Base-by-base conservation (phyloP, 2,888 invertebrate genomes). In the Syrista parreyssii region DNA sequence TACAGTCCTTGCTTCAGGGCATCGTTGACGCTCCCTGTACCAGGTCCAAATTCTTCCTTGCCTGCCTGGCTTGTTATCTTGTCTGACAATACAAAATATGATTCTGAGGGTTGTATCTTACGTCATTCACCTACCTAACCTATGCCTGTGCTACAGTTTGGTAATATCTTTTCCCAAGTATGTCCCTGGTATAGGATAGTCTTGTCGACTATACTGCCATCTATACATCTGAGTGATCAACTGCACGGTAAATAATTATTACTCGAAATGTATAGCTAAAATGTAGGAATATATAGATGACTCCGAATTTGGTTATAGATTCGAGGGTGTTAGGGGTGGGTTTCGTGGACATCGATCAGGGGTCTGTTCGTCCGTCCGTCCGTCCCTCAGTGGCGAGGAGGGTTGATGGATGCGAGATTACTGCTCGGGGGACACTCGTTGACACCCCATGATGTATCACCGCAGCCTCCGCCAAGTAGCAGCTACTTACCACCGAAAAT, bases 351-450 rank as follows among this genome's bases (percentile, higher is more conserved):
- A 90, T 91, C 91, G 90, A 90, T 91, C 90, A 90, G 85, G 82
- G 82, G 77, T 80, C 82, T 81, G 83, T 84, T 82, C 79, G 79
- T 84, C 81, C 80, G 84, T 84, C 81, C 80, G 84, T 83, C 84
- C 80, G 80, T 84, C 83, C 80, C 79, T 81, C 80, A 76, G 80
- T 81, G 82, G 80, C 83, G 1, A 23, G 83, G 84, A 84, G 83
- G 84, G 85, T 90, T 91, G 91, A 91, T 90, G 89, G 91, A 91
- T 90, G 89, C 85, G 89, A 89, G 90, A 90, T 91, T 91, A 90
- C 87, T 83, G 85, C 83, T 83, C 80, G 83, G 82, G 84, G 87
- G 87, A 88, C 86, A 88, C 87, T 87, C 88, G 88, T 86, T 87
- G 88, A 88, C 88, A 86, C 84, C 84, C 82, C 81, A 84, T 88